Evolutionary conservation across 2,113 vertebrate species (phyloP).

Genomic region (Pollimyrus isidori): DNA sequence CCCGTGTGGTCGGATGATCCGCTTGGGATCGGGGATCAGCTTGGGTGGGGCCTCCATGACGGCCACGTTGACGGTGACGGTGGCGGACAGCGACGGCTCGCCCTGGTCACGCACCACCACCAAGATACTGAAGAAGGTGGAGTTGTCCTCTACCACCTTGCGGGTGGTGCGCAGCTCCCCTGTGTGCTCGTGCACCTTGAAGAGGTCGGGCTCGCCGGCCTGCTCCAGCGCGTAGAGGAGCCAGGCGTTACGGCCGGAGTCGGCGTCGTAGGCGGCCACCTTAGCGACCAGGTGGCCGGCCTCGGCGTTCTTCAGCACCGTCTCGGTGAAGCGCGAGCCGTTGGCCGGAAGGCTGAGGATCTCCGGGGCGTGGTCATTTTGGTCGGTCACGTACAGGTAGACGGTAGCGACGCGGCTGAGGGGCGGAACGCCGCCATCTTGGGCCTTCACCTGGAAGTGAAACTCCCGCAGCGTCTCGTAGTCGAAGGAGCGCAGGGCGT

Average conservation of each 20-base stretch:
- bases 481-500: slow-evolving; percentile 87
- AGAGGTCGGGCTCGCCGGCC: slow-evolving; percentile 76
- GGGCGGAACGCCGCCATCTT: slow-evolving; percentile 79
- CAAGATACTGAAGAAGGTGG: slow-evolving; percentile 73
- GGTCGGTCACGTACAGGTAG: slow-evolving; percentile 81
- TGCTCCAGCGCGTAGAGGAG: slow-evolving; percentile 77
- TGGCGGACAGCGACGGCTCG: slow-evolving; percentile 75
- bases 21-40: slow-evolving; percentile 77
- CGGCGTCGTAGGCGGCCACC: slow-evolving; percentile 91
- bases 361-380: slow-evolving; percentile 86
- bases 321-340: slow-evolving; percentile 76
- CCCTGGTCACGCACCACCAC: slow-evolving; percentile 88
- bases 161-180: slow-evolving; percentile 91
- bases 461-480: slow-evolving; percentile 91
- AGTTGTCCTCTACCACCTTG: slow-evolving; percentile 77
- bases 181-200: slow-evolving; percentile 85
- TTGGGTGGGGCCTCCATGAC: slow-evolving; percentile 86
- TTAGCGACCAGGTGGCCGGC: slow-evolving; percentile 88
- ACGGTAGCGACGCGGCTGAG: slow-evolving; percentile 84
- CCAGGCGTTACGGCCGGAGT: slow-evolving; percentile 92
- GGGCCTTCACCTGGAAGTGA: slow-evolving; percentile 85
- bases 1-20: slow-evolving; percentile 65
- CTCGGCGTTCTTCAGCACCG: slow-evolving; percentile 76
- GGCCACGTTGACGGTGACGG: slow-evolving; percentile 77
- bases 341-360: slow-evolving; percentile 84